These are phyloP conservation scores for Hololepta plana DNA, from an alignment of 2,888 invertebrate species.

Conservation along the genomic window DNA sequence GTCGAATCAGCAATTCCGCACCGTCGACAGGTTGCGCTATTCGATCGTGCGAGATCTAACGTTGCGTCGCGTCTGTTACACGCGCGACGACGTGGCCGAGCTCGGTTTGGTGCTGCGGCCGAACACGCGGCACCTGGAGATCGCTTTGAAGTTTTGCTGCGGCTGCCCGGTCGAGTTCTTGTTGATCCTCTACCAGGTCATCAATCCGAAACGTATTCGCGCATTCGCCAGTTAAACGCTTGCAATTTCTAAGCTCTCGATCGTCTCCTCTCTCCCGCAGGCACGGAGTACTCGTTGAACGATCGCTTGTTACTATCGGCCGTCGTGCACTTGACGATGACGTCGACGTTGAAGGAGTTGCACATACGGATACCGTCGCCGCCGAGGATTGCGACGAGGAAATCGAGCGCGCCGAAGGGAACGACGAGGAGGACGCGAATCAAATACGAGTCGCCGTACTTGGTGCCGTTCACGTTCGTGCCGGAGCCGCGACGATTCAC, in stretches of 20 bases:
- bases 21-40: conserved; percentile 15
- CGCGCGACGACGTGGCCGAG: conserved; percentile 16
- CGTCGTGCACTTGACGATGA: conserved; percentile 22
- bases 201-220: conserved; percentile 17
- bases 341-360: conserved; percentile 21
- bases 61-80: conserved; percentile 13
- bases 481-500: conserved; percentile 13
- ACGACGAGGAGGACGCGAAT: conserved; percentile 6
- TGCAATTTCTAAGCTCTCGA: not conserved
- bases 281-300: conserved; percentile 19
- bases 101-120: conserved; percentile 20
- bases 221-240: not conserved
- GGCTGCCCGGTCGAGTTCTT: conserved; percentile 23
- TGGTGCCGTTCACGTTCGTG: conserved; percentile 15
- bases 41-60: conserved; percentile 15
- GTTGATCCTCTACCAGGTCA: conserved; percentile 20
- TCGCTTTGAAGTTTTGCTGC: conserved; percentile 18
- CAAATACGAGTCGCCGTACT: conserved; percentile 17
- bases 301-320: conserved; percentile 24
- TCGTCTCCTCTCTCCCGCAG: conserved; percentile 8
- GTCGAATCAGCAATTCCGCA: conserved; percentile 18
- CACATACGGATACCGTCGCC: conserved; percentile 27
- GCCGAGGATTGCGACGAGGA: conserved; percentile 9
- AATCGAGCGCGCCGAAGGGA: conserved; percentile 5
- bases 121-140: conserved; percentile 13